Evolutionary conservation across 1,140 invertebrate species (phyloP).

Genomic region (Scaptomyza montana): DNA sequence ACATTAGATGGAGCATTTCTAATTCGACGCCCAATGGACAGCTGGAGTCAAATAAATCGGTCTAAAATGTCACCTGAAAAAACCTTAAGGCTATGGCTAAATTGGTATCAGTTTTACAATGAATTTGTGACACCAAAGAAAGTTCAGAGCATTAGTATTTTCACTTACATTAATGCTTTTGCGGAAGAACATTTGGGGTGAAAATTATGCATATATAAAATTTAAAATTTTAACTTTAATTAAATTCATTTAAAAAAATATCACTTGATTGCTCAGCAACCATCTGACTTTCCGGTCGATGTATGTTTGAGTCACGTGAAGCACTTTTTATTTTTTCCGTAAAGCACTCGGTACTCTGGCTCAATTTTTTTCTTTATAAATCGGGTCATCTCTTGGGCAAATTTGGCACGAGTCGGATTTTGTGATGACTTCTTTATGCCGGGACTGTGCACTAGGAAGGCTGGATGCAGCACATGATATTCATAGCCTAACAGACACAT

Average conservation of each 20-base stretch:
- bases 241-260: background rate
- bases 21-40: background rate
- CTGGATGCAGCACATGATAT: slow-evolving; percentile 79
- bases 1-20: slow-evolving; percentile 11
- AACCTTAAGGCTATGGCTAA: no score
- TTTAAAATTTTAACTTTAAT: background rate
- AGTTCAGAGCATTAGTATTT: no score
- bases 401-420: slow-evolving; percentile 26
- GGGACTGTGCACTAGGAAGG: slow-evolving; percentile 81
- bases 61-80: background rate
- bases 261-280: slow-evolving; percentile 9
- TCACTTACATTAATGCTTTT: no score
- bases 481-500: slow-evolving; percentile 83
- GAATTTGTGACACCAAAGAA: no score
- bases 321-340: slow-evolving; percentile 58
- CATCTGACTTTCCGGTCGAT: background rate
- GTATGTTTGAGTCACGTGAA: slow-evolving; percentile 38
- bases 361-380: slow-evolving; percentile 70
- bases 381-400: slow-evolving; percentile 61
- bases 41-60: slow-evolving; percentile 1
- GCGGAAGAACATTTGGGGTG: no score
- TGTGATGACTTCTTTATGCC: slow-evolving; percentile 66
- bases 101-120: no score
- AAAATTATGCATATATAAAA: background rate
- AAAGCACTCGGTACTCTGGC: slow-evolving; percentile 72